Evolutionary conservation across 2,797 vertebrate genomes (phyloP).

Genomic region (Antrozous pallidus): DNA sequence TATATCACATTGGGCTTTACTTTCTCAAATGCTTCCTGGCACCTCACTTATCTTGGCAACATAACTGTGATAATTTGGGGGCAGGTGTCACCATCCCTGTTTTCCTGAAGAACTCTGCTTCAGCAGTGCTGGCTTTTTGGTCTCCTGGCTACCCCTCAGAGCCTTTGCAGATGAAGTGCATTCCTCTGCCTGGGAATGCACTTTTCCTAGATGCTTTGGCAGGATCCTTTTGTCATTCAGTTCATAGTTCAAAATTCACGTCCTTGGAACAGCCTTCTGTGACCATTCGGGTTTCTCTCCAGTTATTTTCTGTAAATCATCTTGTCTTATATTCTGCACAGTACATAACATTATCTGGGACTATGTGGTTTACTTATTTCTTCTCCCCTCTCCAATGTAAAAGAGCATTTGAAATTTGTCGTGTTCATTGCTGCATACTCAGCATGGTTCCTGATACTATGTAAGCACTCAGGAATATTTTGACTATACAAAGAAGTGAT

Average conservation of each 20-base stretch:
- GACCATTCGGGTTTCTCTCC: background rate
- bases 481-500: background rate
- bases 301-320: background rate
- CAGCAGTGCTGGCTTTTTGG: background rate
- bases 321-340: background rate
- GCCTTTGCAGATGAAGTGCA: too few relatives aligned
- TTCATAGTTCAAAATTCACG: background rate
- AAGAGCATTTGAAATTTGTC: background rate
- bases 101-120: background rate
- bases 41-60: background rate
- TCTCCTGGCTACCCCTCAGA: background rate
- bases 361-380: background rate
- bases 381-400: background rate
- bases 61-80: background rate
- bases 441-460: background rate
- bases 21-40: background rate
- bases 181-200: background rate
- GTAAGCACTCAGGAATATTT: background rate
- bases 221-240: background rate
- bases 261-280: background rate
- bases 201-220: background rate
- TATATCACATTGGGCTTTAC: background rate
- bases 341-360: background rate
- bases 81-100: background rate
- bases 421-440: background rate